phyloP scores from a whole-genome alignment of 2,113 vertebrate species.

The Piprites chloris region DNA sequence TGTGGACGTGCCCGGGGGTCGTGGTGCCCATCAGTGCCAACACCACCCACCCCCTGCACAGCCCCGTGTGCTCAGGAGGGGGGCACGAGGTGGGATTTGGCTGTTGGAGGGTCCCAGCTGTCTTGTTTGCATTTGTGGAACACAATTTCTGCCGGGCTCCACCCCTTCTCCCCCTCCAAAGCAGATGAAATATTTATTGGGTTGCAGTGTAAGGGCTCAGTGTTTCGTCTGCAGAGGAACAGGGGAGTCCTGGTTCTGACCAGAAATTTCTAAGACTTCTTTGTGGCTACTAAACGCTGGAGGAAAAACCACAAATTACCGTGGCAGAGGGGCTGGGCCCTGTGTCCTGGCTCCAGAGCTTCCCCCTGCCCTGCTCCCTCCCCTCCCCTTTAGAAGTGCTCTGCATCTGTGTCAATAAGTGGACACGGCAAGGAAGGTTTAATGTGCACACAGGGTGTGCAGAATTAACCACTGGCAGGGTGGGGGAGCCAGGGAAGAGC shows the following conservation, averaged over 20 bases:
- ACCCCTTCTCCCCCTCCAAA: constrained; percentile 48
- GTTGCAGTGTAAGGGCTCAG: constrained; percentile 62
- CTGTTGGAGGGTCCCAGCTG: not conserved
- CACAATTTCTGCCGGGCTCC: constrained; percentile 38
- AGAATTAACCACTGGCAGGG: constrained; percentile 58
- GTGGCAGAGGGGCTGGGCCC: constrained; percentile 78
- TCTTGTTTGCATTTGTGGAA: not conserved
- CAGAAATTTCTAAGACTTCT: constrained; percentile 85
- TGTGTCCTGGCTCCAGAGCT: constrained; percentile 71
- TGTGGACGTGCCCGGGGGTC: fast-evolving
- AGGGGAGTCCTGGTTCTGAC: constrained; percentile 72
- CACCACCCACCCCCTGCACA: not conserved
- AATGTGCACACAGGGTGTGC: constrained; percentile 52
- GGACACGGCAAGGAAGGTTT: constrained; percentile 57
- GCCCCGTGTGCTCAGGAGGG: not conserved
- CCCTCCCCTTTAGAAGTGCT: constrained; percentile 68
- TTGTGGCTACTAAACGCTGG: constrained; percentile 85
- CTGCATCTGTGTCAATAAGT: constrained; percentile 88
- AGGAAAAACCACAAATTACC: constrained; percentile 92
- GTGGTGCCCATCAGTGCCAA: not conserved
- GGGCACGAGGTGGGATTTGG: constrained; percentile 12
- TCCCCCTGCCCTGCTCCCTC: constrained; percentile 33
- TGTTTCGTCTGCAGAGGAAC: constrained; percentile 79
- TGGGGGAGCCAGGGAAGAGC: constrained; percentile 29
- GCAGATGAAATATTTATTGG: constrained; percentile 76